A percentile compares a stretch with the other conserved stretches of the same genome.
Evolutionary conservation across 2,113 vertebrate species (phyloP).

Genomic region (Platysteira castanea): DNA sequence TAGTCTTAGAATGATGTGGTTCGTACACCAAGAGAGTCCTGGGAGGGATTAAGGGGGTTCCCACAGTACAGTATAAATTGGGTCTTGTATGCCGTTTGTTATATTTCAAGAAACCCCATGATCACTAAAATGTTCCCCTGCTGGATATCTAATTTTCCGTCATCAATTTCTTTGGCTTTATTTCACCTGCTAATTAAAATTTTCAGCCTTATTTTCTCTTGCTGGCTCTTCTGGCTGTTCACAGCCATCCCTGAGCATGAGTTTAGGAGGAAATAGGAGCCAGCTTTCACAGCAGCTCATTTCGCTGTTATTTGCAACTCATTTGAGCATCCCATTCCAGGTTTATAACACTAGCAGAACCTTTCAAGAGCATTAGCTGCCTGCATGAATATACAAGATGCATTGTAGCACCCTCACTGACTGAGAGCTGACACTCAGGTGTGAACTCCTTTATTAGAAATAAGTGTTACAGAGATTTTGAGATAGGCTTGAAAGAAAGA

Average conservation of each 20-base stretch:
- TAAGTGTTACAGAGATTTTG: neutral
- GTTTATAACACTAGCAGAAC: neutral
- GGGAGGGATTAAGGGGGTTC: neutral
- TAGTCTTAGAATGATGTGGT: neutral
- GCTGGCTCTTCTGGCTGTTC: neutral
- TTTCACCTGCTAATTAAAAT: constrained; percentile 6
- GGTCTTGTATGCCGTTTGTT: neutral
- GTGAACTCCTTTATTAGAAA: neutral
- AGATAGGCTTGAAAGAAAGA: neutral
- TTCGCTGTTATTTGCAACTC: constrained; percentile 1
- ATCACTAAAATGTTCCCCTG: neutral
- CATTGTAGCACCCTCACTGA: neutral
- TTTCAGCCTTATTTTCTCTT: neutral
- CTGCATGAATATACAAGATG: neutral
- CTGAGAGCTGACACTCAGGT: neutral
- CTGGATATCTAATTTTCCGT: neutral
- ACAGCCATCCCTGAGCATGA: neutral
- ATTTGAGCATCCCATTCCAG: neutral
- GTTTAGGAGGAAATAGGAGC: neutral
- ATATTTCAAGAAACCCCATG: neutral
- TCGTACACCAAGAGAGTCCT: neutral
- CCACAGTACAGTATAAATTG: neutral
- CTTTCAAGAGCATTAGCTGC: neutral
- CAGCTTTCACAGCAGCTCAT: neutral
- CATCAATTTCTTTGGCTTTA: neutral